Percentiles rank a stretch among this genome's conserved stretches.
Evolutionary conservation across 2,888 invertebrate species (phyloP).

Genomic region (Sphecodes monilicornis): DNA sequence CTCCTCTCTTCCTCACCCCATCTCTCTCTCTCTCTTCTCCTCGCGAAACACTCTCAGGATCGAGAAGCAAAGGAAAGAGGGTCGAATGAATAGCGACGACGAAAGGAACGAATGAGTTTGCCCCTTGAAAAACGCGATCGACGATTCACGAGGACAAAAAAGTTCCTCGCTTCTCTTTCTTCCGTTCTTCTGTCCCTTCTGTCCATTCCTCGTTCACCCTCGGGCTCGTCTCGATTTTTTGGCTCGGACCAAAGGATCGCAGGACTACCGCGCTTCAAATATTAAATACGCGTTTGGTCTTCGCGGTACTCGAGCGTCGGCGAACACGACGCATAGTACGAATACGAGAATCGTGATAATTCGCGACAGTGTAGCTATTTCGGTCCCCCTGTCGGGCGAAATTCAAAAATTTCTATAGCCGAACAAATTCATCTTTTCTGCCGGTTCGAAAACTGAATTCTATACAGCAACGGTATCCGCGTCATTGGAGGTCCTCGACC

Average conservation of each 20-base stretch:
- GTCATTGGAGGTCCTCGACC: conserved; percentile 6
- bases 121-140: conserved; percentile 67
- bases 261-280: neutral
- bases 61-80: conserved; percentile 41
- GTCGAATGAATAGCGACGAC: conserved; percentile 69
- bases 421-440: neutral
- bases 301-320: neutral
- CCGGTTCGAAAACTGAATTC: neutral
- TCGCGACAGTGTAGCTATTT: neutral
- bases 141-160: conserved; percentile 69
- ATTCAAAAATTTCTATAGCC: neutral
- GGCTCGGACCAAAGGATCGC: neutral
- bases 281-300: neutral
- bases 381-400: neutral
- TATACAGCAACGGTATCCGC: conserved; percentile 14
- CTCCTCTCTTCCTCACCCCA: neutral
- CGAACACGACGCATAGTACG: neutral
- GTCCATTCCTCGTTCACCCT: neutral
- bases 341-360: neutral
- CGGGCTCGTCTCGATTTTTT: conserved; percentile 22
- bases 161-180: conserved; percentile 26
- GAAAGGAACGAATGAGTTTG: conserved; percentile 70
- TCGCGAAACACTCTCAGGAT: conserved; percentile 25
- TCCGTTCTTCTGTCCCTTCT: neutral
- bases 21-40: conserved; percentile 15